A percentile compares a stretch with the other conserved stretches of the same genome.
These are phyloP conservation scores for Amiota minor DNA, from an alignment of 2,888 invertebrate genomes.

Conservation along the genomic window DNA sequence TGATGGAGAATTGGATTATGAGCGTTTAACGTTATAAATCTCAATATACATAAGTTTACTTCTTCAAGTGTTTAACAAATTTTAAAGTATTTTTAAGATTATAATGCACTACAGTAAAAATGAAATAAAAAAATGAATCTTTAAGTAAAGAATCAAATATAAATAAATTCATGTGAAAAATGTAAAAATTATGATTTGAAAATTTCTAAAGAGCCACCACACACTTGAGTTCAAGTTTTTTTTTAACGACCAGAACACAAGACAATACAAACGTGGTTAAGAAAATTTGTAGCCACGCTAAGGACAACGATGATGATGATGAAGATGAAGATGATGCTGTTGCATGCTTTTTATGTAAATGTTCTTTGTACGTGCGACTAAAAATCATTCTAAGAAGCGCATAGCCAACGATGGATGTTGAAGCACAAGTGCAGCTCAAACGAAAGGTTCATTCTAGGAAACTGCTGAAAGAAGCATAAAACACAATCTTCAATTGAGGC, in stretches of 20 bases:
- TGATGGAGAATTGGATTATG: too few species aligned
- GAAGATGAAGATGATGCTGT: not conserved
- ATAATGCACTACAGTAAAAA: not conserved
- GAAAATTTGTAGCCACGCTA: slow-evolving; percentile 35
- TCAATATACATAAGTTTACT: too few species aligned
- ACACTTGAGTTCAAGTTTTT: too few species aligned
- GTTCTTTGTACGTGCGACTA: not conserved
- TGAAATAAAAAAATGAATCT: not conserved
- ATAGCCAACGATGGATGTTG: not conserved
- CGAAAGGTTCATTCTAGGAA: slow-evolving; percentile 1
- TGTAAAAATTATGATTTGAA: slow-evolving; percentile 8
- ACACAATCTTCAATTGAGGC: not conserved
- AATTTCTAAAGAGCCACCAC: slow-evolving; percentile 5
- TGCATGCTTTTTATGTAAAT: slow-evolving; percentile 18
- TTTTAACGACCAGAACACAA: too few species aligned
- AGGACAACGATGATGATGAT: slow-evolving; percentile 48
- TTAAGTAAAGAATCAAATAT: not conserved
- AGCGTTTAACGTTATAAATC: too few species aligned
- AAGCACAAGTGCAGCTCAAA: not conserved
- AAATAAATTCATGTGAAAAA: slow-evolving; percentile 7
- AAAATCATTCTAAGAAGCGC: slow-evolving; percentile 4
- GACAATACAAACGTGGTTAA: slow-evolving; percentile 2
- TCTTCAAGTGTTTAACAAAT: too few species aligned
- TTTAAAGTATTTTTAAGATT: too few species aligned
- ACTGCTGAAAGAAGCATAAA: not conserved